These are phyloP conservation scores for Drosophila neonasuta DNA, from an alignment of 2,888 invertebrate genomes.

Conservation along the genomic window DNA sequence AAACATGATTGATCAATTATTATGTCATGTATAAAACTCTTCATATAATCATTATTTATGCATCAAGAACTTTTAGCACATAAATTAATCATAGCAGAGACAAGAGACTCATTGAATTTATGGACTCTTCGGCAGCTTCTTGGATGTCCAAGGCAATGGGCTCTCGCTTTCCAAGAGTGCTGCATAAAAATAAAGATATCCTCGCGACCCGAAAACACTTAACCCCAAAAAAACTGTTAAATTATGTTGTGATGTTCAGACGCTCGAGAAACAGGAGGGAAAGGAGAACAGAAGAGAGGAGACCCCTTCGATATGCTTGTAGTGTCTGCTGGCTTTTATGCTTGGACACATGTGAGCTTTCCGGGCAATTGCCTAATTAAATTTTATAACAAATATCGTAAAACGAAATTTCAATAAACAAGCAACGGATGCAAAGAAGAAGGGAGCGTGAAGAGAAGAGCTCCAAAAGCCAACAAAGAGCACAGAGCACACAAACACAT, in stretches of 20 bases:
- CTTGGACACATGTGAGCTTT: constrained; percentile 56
- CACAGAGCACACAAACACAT: constrained; percentile 21
- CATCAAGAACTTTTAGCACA: neutral
- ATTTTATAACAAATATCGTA: constrained; percentile 71
- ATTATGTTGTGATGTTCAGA: constrained; percentile 39
- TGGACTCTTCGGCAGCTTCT: neutral
- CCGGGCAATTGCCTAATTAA: constrained; percentile 72
- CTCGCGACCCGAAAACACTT: constrained; percentile 42
- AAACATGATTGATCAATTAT: neutral
- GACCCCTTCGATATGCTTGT: constrained; percentile 7
- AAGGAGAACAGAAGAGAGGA: too few relatives aligned
- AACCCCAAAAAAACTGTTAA: constrained; percentile 42
- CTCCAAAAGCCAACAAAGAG: constrained; percentile 16
- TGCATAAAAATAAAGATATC: constrained; percentile 56
- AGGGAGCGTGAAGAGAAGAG: neutral
- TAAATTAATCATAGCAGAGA: neutral
- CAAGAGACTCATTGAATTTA: neutral
- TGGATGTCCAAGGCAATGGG: neutral
- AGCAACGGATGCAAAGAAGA: constrained; percentile 2
- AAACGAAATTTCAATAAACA: constrained; percentile 69
- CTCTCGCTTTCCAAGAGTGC: neutral
- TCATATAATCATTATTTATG: neutral
- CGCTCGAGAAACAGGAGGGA: neutral
- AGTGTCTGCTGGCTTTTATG: constrained; percentile 19
- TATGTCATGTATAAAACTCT: neutral